Evolutionary conservation across 2,888 invertebrate species (phyloP).

Genomic region (Nephrotoma guestfalica): DNA sequence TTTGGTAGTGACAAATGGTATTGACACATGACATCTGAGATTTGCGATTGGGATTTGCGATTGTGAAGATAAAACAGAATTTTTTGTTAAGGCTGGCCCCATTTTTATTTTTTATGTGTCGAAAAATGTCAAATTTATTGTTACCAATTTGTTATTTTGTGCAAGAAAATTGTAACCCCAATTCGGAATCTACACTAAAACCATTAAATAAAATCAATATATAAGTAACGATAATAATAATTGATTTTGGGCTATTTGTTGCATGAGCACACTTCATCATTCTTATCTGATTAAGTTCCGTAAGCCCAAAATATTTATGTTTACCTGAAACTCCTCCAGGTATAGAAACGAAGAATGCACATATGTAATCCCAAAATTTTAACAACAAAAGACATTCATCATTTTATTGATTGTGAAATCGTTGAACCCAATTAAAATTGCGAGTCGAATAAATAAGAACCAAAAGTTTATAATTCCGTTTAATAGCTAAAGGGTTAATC

Average conservation of each 20-base stretch:
- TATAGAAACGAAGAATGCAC: neutral
- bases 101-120: no score
- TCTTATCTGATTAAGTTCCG: neutral
- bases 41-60: no score
- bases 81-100: no score
- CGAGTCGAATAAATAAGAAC: neutral
- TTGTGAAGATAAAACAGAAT: no score
- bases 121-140: no score
- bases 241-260: neutral
- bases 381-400: neutral
- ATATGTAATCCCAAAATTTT: neutral
- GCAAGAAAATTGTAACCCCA: no score
- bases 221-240: no score
- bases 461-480: neutral
- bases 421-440: neutral
- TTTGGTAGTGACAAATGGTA: no score
- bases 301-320: neutral
- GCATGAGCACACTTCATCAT: neutral
- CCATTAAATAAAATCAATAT: no score
- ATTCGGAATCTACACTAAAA: no score
- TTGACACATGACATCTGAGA: no score
- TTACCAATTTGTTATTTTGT: no score
- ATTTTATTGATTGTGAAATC: neutral
- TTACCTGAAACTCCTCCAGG: neutral
- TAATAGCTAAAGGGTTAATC: neutral